Percentiles rank a stretch among this genome's conserved stretches.
These are phyloP conservation scores for Vimba vimba DNA, from an alignment of 2,113 vertebrate genomes.

Conservation along the genomic window DNA sequence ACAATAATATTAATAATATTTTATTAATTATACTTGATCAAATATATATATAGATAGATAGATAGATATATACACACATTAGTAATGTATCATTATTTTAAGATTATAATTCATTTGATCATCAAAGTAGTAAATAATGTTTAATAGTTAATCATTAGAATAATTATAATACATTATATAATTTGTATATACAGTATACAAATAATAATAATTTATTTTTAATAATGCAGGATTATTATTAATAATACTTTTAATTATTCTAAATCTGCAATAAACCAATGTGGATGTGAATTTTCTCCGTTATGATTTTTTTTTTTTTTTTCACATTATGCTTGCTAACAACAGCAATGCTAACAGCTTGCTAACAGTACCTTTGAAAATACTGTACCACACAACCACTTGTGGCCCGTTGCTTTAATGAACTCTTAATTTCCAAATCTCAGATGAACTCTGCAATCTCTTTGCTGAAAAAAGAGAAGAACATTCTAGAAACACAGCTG, in stretches of 20 bases:
- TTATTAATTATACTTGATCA: background rate
- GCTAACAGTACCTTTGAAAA: too few species aligned
- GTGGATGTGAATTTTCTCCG: background rate
- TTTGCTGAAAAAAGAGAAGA: conserved; percentile 65
- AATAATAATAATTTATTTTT: too few species aligned
- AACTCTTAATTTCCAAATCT: conserved; percentile 14
- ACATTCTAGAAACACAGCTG: conserved; percentile 69
- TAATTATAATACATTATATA: too few species aligned
- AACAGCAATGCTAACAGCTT: background rate
- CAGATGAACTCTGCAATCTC: conserved; percentile 67
- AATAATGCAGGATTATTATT: background rate
- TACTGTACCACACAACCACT: too few species aligned
- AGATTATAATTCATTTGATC: too few species aligned
- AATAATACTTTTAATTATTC: background rate
- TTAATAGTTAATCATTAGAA: too few species aligned
- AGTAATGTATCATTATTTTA: too few species aligned
- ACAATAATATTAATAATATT: background rate
- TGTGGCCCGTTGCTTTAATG: background rate
- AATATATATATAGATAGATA: too few species aligned
- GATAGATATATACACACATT: too few species aligned
- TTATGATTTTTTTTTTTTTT: background rate
- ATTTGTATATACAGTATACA: too few species aligned
- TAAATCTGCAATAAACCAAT: background rate
- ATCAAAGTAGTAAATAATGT: too few species aligned
- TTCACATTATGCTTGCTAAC: background rate